Evolutionary conservation across 2,888 invertebrate genomes (phyloP).

Genomic region (Xestia rhomboidea): DNA sequence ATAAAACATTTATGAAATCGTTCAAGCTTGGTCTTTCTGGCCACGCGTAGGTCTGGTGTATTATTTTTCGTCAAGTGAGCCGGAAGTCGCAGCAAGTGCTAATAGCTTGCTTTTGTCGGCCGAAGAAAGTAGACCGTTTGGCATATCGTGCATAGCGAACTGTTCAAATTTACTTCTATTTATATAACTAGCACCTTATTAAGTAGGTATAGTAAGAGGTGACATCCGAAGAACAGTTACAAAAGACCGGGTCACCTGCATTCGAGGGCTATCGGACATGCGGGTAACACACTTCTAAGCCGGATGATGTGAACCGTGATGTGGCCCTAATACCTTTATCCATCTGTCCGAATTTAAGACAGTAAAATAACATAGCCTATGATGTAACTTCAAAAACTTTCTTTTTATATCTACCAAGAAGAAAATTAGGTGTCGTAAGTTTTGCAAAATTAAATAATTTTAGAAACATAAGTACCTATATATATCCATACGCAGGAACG

Average conservation of each 20-base stretch:
- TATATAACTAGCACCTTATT: constrained; percentile 86
- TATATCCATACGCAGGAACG: background rate
- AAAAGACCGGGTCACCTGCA: constrained; percentile 87
- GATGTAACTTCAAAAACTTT: background rate
- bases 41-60: constrained; percentile 64
- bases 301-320: constrained; percentile 69
- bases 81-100: constrained; percentile 71
- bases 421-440: background rate
- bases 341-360: background rate
- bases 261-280: constrained; percentile 75
- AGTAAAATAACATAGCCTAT: background rate
- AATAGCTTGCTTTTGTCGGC: constrained; percentile 75
- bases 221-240: constrained; percentile 87
- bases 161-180: constrained; percentile 83
- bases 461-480: background rate
- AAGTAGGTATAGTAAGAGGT: constrained; percentile 81
- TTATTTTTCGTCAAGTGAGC: constrained; percentile 58
- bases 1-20: constrained; percentile 13
- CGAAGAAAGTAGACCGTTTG: constrained; percentile 82
- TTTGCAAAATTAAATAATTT: background rate
- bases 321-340: constrained; percentile 33
- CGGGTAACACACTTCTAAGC: constrained; percentile 81
- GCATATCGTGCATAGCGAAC: constrained; percentile 73
- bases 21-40: constrained; percentile 21
- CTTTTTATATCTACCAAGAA: background rate